Conservation (phyloP, 2,113 vertebrate genomes). For the Halcyon malimbica region DNA sequence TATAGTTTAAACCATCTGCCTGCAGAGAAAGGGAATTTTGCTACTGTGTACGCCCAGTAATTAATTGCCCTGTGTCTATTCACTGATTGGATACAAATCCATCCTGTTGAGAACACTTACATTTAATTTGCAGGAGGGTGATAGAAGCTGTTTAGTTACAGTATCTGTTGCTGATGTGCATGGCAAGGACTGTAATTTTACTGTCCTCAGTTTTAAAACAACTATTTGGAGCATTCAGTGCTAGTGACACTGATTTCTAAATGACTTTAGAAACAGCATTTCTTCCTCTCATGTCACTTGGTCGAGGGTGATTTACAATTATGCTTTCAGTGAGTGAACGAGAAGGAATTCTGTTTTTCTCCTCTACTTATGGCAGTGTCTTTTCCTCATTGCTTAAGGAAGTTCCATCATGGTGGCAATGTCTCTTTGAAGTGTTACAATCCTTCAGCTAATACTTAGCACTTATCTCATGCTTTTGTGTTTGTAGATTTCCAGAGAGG, state of each 20-base stretch:
- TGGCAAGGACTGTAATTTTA: neutral
- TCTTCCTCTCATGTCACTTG: neutral
- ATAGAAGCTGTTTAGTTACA: neutral
- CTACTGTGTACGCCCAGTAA: neutral
- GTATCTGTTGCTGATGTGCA: neutral
- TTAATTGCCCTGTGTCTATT: neutral
- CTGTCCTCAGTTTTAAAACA: neutral
- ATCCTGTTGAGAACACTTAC: neutral
- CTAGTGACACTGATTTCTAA: neutral
- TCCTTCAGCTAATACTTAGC: neutral
- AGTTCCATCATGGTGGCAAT: neutral
- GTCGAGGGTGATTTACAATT: conserved; percentile 14
- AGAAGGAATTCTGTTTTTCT: conserved; percentile 18
- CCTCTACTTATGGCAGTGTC: neutral
- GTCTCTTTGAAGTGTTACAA: neutral
- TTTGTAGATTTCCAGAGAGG: neutral
- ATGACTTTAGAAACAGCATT: neutral
- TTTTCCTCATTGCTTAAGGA: conserved; percentile 10
- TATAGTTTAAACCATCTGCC: neutral
- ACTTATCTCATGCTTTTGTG: neutral
- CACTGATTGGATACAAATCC: neutral
- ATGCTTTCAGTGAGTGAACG: neutral
- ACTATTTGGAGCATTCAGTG: neutral
- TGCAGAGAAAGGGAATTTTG: neutral
- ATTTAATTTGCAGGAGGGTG: conserved; percentile 21